Base-by-base conservation (phyloP, 2,113 vertebrate species). In the Sebastes schlegelii region DNA sequence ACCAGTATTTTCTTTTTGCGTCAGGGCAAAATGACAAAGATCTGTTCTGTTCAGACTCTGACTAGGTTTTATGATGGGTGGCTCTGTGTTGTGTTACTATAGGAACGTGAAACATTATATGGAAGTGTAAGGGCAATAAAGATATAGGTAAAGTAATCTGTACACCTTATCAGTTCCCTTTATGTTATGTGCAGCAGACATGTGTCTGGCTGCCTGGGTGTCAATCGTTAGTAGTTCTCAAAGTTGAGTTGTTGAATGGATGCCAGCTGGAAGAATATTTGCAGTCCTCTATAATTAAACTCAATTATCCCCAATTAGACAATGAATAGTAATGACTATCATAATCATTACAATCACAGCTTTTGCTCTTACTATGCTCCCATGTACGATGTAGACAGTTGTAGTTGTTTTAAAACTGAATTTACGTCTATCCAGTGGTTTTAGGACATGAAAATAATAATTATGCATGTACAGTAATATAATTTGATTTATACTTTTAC, bases 51-150 rank as follows among this genome's bases (percentile, higher is more conserved):
- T 88, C 52, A 72, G 54, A 63, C 68, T 49, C 23, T 34, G 13
- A 45, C 49, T 46, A 23, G 13, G 5, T 0, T 87, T 79, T 79
- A 65, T 71, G 2, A 66, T 12, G 17, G 21, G 43, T 5, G 6
- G 9, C n/a, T 42, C 11, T 77, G 4, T 73, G 78, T 81, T 86
- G 16, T 26, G 77, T 88, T 88, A 19, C 79, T 17, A 62, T 57
- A 42, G 74, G 8, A 84, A 88, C 84, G 0, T 16, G 10, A 19
- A 17, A 16, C 69, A 80, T 43, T 62, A 60, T 26, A 62, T 72
- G 49, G 73, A 79, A 43, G 52, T 84, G 61, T 16, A 19, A 52
- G 10, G 16, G 62, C 69, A 80, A 55, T 89, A 87, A 89, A 86
- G 57, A 66, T 54, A 4, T 12, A n/a, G 5, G 48, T 49, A 1